Base-by-base conservation (phyloP, 2,888 invertebrate genomes). In the Drosophila kambysellisi region DNA sequence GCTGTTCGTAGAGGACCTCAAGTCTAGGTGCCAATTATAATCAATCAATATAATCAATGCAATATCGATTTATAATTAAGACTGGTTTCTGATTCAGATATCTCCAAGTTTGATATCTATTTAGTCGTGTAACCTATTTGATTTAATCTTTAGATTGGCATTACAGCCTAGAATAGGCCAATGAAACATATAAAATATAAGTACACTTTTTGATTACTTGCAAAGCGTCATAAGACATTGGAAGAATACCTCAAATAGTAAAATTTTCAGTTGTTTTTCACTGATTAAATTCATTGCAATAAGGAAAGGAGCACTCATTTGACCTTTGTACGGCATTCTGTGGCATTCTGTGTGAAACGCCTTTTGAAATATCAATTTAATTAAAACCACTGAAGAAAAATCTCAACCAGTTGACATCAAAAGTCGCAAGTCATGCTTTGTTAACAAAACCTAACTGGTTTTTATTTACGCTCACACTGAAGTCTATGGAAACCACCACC, bases 361-460 rank as follows among this genome's bases (percentile, higher is more conserved):
- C 58, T 56, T 60, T 51, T 56, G 12, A n/a, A 51, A 29, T 17
- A 43, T 30, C n/a, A 53, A 29, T 25, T 48, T n/a, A 61, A 64
- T 25, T 54, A 57, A 53, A 35, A 43, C 25, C 25, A 35, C 8
- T n/a, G 43, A 37, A 62, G 43, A 39, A 61, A 64, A 48, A 25
- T 66, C 67, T 58, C 67, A 80, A 70, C 57, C 64, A 70, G 69
- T 64, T 70, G 70, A 29, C 52, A 56, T 70, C 61, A 81, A 81
- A 82, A 76, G 67, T 79, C 76, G 66, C 54, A 74, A 83, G 72
- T 73, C 81, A 69, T 60, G 74, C 63, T 83, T 83, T 74, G 68
- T 70, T 79, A 69, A 63, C 63, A 63, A 60, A 64, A 60, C 64
- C 57, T 65, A 83, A 83, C 83, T 69, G 79, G 81, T 79, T 83